Percentiles rank a stretch among this genome's conserved stretches.
These are phyloP conservation scores for Patiria pectinifera DNA, from an alignment of 53 echinoderm and acorn worm species.

Conservation along the genomic window DNA sequence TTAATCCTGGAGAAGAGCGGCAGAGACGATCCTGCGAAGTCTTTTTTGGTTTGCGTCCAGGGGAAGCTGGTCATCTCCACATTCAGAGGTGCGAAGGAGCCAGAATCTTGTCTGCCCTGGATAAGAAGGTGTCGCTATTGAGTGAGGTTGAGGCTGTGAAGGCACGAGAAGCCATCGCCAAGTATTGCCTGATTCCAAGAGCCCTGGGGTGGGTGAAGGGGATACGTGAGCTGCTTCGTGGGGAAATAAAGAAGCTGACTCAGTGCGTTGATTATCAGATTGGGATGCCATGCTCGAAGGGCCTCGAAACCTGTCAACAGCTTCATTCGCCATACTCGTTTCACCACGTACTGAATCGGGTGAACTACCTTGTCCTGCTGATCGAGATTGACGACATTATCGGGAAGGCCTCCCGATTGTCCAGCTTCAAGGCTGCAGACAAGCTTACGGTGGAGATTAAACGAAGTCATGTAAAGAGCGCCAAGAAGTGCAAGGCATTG, in stretches of 20 bases:
- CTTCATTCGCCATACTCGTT: constrained; percentile 37
- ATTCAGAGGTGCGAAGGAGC: constrained; percentile 44
- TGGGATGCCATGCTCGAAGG: constrained; percentile 53
- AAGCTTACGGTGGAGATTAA: constrained; percentile 30
- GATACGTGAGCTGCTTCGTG: constrained; percentile 21
- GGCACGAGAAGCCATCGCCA: constrained; percentile 29
- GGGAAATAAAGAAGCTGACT: constrained; percentile 21
- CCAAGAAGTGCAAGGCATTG: constrained; percentile 43
- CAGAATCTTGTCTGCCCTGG: constrained; percentile 1
- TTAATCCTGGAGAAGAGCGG: constrained; percentile 30
- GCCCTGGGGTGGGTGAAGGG: constrained; percentile 62
- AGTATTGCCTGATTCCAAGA: constrained; percentile 43
- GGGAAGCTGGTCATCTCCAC: constrained; percentile 24
- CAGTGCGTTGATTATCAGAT: constrained; percentile 66
- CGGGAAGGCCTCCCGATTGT: constrained; percentile 33
- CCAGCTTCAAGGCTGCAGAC: constrained; percentile 30
- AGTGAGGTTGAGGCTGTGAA: constrained; percentile 14
- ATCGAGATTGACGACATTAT: constrained; percentile 57
- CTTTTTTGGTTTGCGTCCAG: constrained; percentile 57
- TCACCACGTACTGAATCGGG: constrained; percentile 13
- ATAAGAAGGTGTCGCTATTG: background rate
- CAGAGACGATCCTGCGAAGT: constrained; percentile 46
- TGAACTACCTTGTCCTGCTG: constrained; percentile 38
- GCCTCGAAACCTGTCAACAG: constrained; percentile 16
- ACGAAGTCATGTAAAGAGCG: constrained; percentile 11